A percentile compares a stretch with the other conserved stretches of the same genome.
phyloP scores from a whole-genome alignment of 2,797 vertebrate species.

The Muscicapa comitata region DNA sequence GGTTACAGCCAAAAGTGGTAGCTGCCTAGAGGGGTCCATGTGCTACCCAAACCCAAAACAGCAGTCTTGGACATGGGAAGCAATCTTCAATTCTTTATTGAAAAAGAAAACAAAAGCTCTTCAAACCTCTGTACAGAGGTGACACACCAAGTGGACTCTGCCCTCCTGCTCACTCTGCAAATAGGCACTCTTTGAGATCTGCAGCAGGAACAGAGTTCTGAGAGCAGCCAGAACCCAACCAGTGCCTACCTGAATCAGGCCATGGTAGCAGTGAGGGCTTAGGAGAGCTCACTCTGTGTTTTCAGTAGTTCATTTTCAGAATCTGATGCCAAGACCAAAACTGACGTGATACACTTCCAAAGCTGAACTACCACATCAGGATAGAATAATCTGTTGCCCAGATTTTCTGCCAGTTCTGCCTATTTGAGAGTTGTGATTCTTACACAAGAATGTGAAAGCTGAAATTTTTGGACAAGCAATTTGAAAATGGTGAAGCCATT shows the following conservation, averaged over 20 bases:
- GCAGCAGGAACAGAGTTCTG: not conserved
- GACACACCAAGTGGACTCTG: not conserved
- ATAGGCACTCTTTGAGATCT: not conserved
- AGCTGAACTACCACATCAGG: not conserved
- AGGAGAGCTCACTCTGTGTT: not conserved
- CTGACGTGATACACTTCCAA: not conserved
- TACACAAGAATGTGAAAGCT: not conserved
- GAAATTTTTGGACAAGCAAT: not conserved
- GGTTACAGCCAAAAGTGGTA: not conserved
- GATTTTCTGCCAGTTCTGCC: not conserved
- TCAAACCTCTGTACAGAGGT: not conserved
- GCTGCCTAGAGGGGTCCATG: not conserved
- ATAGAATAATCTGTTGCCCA: not conserved
- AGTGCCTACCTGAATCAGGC: not conserved
- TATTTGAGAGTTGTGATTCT: not conserved
- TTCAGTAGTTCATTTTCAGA: not conserved
- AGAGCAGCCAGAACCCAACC: not conserved
- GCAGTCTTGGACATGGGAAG: not conserved
- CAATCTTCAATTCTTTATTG: not conserved
- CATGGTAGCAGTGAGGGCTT: not conserved
- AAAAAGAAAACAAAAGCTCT: not conserved
- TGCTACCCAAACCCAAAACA: not conserved
- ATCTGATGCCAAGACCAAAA: not conserved
- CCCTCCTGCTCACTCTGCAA: not conserved
- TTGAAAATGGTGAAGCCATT: not conserved